A percentile compares a stretch with the other conserved stretches of the same genome.
Evolutionary conservation across 2,888 invertebrate species (phyloP).

Genomic region (Notodonta ziczac): DNA sequence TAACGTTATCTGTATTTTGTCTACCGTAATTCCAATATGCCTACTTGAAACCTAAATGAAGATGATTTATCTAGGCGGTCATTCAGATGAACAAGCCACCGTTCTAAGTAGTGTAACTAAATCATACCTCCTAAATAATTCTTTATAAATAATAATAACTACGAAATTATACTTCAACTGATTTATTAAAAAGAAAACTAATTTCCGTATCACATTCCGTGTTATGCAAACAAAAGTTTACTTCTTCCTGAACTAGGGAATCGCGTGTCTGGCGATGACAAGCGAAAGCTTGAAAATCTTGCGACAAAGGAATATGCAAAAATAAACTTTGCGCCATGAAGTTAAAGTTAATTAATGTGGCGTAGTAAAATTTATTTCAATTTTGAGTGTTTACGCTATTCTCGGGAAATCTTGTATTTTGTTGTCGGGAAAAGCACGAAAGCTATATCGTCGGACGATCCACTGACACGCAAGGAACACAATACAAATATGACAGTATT

Average conservation of each 20-base stretch:
- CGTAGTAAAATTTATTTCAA: slow-evolving; percentile 20
- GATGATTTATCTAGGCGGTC: too few species aligned
- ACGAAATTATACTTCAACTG: background rate
- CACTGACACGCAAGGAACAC: slow-evolving; percentile 18
- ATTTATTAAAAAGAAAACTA: too few species aligned
- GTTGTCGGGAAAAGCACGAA: slow-evolving; percentile 19
- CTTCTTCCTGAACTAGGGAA: slow-evolving; percentile 41
- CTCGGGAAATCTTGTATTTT: slow-evolving; percentile 13
- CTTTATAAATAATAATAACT: too few species aligned
- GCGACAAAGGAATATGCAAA: slow-evolving; percentile 7
- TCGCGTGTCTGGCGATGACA: slow-evolving; percentile 48
- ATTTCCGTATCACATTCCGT: background rate
- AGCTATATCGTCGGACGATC: slow-evolving; percentile 8
- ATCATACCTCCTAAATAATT: too few species aligned
- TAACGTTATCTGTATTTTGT: too few species aligned
- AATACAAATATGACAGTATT: background rate
- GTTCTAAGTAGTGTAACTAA: too few species aligned
- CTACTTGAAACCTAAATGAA: too few species aligned
- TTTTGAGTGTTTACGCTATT: slow-evolving; percentile 18
- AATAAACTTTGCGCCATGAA: slow-evolving; percentile 14
- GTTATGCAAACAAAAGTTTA: slow-evolving; percentile 27
- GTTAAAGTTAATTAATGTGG: slow-evolving; percentile 21
- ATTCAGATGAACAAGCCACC: too few species aligned
- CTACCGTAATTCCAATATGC: too few species aligned
- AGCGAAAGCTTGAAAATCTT: slow-evolving; percentile 9